Evolutionary conservation across 2,888 invertebrate genomes (phyloP).

Genomic region (Tetanocera ferruginea): DNA sequence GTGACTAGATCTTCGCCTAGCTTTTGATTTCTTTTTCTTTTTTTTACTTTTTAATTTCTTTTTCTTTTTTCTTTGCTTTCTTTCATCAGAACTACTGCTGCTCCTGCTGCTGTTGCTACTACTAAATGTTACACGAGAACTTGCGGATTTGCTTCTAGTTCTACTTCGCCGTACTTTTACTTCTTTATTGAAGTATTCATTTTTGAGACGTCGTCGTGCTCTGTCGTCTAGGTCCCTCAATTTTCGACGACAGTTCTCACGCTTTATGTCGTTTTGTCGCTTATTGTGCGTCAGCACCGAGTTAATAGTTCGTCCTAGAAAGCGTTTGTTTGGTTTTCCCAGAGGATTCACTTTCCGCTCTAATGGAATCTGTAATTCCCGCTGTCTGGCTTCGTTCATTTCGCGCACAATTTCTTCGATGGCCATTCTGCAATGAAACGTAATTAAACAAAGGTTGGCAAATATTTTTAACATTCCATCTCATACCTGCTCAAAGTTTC

Average conservation of each 20-base stretch:
- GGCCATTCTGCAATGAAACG: conserved; percentile 52
- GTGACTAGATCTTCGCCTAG: too few species aligned
- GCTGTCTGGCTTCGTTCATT: conserved; percentile 43
- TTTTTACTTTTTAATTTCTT: neutral
- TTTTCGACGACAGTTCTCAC: conserved; percentile 55
- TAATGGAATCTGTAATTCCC: conserved; percentile 7
- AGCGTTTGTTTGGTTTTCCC: conserved; percentile 61
- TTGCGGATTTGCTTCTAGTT: conserved; percentile 33
- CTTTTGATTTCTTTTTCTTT: neutral
- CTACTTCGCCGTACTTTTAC: neutral
- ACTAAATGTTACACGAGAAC: conserved; percentile 39
- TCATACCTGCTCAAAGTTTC: conserved; percentile 16
- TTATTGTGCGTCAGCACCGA: conserved; percentile 59
- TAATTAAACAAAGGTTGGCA: neutral
- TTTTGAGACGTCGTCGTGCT: conserved; percentile 44
- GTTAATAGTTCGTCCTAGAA: conserved; percentile 61
- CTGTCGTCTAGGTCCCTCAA: conserved; percentile 58
- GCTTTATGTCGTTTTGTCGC: conserved; percentile 54
- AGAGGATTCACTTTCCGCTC: conserved; percentile 63
- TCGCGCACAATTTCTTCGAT: conserved; percentile 59
- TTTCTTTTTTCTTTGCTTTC: conserved; percentile 23
- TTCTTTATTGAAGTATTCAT: conserved; percentile 45
- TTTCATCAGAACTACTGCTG: conserved; percentile 36
- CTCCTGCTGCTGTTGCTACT: conserved; percentile 42
- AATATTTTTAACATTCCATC: neutral